Conservation (phyloP, 2,888 invertebrate species). For the Drosophila suboccidentalis region DNA sequence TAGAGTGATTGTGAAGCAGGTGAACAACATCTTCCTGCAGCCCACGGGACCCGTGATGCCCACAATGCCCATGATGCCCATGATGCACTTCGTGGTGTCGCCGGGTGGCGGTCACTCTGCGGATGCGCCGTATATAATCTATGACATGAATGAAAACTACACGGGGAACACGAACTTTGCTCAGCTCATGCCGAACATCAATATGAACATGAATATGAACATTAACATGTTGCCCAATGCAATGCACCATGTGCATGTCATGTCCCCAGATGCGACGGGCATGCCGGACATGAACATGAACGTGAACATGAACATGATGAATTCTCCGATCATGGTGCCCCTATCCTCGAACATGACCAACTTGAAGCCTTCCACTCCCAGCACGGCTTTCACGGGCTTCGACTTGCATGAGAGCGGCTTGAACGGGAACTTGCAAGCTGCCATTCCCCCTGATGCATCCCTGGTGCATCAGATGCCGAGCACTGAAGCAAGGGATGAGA, state of each 20-base stretch:
- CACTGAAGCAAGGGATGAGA: not conserved
- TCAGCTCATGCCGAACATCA: slow-evolving; percentile 24
- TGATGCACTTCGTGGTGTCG: slow-evolving; percentile 9
- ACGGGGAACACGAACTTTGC: not conserved
- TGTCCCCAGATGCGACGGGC: not conserved
- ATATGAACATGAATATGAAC: slow-evolving; percentile 12
- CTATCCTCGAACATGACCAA: not conserved
- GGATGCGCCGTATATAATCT: slow-evolving; percentile 9
- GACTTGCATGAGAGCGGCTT: slow-evolving; percentile 8
- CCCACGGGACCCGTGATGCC: slow-evolving; percentile 50
- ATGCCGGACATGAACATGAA: slow-evolving; percentile 2
- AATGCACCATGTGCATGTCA: not conserved
- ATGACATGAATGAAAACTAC: slow-evolving; percentile 14
- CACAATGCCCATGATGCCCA: slow-evolving; percentile 23
- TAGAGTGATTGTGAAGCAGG: not conserved
- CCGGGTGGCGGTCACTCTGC: not conserved
- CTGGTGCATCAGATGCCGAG: not conserved
- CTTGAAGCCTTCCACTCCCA: not conserved
- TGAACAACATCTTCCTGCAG: slow-evolving; percentile 34
- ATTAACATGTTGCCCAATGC: not conserved
- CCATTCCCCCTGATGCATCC: not conserved
- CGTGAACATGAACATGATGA: slow-evolving; percentile 1
- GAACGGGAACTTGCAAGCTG: not conserved
- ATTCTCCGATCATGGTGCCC: slow-evolving; percentile 8
- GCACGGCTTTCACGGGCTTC: not conserved